phyloP scores from a whole-genome alignment of 2,113 vertebrate genomes.

The Chrysemys picta region DNA sequence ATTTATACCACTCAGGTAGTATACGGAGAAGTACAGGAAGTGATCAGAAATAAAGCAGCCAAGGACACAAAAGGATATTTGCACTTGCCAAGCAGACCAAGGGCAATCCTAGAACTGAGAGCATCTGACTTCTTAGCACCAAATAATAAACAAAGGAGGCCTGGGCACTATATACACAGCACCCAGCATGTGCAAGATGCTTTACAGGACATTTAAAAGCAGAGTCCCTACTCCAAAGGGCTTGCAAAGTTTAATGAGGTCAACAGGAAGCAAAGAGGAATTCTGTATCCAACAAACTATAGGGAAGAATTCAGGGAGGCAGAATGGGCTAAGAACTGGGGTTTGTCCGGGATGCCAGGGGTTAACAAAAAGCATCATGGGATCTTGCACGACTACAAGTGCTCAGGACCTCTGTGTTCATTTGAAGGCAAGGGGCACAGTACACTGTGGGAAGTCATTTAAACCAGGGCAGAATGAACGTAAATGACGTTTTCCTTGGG shows the following conservation, averaged over 20 bases:
- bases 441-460: background rate
- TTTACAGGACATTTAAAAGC: rapidly evolving
- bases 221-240: rapidly evolving
- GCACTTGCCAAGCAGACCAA: background rate
- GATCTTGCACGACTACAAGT: background rate
- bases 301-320: background rate
- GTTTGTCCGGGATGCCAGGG: rapidly evolving
- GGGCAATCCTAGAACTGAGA: background rate
- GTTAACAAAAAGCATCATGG: background rate
- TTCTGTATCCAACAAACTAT: background rate
- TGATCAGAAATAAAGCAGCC: background rate
- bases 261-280: background rate
- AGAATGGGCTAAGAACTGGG: background rate
- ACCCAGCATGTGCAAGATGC: background rate
- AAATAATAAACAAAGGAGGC: background rate
- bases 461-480: background rate
- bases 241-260: background rate
- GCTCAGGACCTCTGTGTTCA: background rate
- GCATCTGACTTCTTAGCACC: background rate
- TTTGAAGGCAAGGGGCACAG: background rate
- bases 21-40: background rate
- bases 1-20: background rate
- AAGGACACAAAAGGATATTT: rapidly evolving
- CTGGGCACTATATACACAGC: background rate
- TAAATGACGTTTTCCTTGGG: background rate